Evolutionary conservation across 2,113 vertebrate genomes (phyloP), one percentile per base, ranked within the genome.

Genomic region (Ranitomeya variabilis): DNA sequence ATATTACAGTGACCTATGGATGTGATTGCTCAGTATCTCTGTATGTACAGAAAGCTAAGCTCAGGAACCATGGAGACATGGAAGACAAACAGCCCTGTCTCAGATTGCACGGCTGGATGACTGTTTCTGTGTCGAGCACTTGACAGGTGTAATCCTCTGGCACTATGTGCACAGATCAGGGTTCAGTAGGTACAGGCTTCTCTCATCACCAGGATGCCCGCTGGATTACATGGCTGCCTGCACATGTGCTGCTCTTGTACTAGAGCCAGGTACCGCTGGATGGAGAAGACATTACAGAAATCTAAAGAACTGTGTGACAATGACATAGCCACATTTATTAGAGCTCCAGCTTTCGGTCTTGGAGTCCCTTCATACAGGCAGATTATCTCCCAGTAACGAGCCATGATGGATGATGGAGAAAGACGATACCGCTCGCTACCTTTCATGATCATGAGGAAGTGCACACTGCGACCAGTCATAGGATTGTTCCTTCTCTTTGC

Each of bases 1-100:
- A 31, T 80, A n/a, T 7, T 59, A 37, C 57, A 37, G 14, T 60
- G 37, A 69, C 15, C 67, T 69, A 84, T 23, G 37, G 82, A 84
- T 14, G n/a, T 1, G 66, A 84, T 84, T 84, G 69, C 45, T 52
- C 59, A 45, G 16, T 7, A 37, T 76, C 31, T 80, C 60, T 79
- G 85, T 26, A 66, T 54, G 80, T 85, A 76, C 19, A 71, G 55
- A 26, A 54, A 86, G 67, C 23, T 18, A 19, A 18, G 37, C 31
- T 37, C 86, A 87, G 86, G 86, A 87, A 78, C 86, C 76, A 80
- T 71, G 19, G 76, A 80, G 86, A 87, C 77, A 80, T 37, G 78
- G 11, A 87, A 87, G 77, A 67, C 45, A 87, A 87, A 87, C 59
- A 87, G 51, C 77, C 69, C 15, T 71, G 77, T 71, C 76, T 80